Evolutionary conservation across 2,888 invertebrate species (phyloP), one percentile per base, ranked within the genome.

Genomic region (Uropetala carovei): DNA sequence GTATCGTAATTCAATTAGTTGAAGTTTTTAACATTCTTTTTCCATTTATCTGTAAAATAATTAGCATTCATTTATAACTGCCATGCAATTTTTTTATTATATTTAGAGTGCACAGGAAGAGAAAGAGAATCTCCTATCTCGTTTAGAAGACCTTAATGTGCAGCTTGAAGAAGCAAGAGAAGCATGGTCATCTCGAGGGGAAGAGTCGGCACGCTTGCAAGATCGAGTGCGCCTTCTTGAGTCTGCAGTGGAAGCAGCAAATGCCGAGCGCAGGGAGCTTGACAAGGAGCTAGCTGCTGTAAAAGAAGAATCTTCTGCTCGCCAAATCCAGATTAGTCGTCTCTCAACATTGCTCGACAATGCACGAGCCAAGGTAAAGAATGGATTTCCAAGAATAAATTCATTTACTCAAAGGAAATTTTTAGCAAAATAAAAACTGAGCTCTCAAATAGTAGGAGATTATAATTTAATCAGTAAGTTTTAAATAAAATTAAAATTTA

Each of bases 281-380:
- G 98, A 98, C 94, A 96, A 96, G 68, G 97, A 98, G 94, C 95
- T 98, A 93, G 96, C 96, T 14, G 96, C 96, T 93, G 97, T 97
- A 92, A 96, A 97, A 93, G 98, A 98, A 94, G 96, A 97, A 93
- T 96, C 97, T 60, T 97, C 97, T 4, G 97, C 97, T 93, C 96
- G 97, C 56, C 97, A 97, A 94, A 98, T 98, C 93, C 98, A 99
- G 95, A 96, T 98, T 89, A 96, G 97, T 94, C 96, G 98, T 86
- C 95, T 98, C 93, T 96, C 97, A 27, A 97, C 97, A 92, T 95
- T 98, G 92, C 95, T 98, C 27, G 98, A 98, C 93, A 98, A 97
- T 94, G 98, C 98, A 11, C 97, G 98, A 94, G 97, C 97, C 8
- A 98, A 98, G 96, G 96, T 97, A 93, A 94, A 92, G 92, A 56